Conservation (phyloP, 2,888 invertebrate genomes). For the Parnassius smintheus region DNA sequence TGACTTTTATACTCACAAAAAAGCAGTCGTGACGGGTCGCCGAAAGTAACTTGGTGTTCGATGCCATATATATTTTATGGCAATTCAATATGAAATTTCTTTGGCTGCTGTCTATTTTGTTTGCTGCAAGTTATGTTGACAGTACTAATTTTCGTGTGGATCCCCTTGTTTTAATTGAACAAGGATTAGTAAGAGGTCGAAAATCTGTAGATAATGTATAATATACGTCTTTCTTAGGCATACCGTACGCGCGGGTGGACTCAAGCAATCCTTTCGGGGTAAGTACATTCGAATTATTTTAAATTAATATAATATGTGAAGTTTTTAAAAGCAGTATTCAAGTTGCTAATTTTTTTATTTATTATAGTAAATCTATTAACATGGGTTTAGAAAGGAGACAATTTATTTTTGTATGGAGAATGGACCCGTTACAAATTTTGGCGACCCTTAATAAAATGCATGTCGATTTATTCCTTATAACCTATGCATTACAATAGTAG, state of each 20-base stretch:
- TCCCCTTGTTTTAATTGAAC: slow-evolving; percentile 62
- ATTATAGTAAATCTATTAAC: no score
- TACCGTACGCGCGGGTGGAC: slow-evolving; percentile 68
- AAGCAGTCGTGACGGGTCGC: slow-evolving; percentile 7
- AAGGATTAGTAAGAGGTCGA: slow-evolving; percentile 65
- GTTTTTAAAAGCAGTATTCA: no score
- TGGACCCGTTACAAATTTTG: no score
- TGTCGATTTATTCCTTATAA: no score
- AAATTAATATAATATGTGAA: no score
- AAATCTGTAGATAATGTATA: slow-evolving; percentile 63
- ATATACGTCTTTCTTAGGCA: slow-evolving; percentile 65
- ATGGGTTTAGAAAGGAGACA: no score
- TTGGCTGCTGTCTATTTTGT: slow-evolving; percentile 36
- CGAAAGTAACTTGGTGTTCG: slow-evolving; percentile 24
- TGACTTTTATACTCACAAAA: background rate
- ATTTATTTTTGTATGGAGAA: no score
- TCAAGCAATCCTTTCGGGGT: slow-evolving; percentile 67
- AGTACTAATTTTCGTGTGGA: slow-evolving; percentile 56
- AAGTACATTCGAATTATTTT: slow-evolving; percentile 40
- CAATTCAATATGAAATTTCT: slow-evolving; percentile 40
- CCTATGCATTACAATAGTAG: no score
- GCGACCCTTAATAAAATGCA: no score
- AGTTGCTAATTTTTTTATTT: no score
- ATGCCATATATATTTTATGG: slow-evolving; percentile 35
- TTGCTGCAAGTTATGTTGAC: slow-evolving; percentile 35